Conservation (phyloP, 2,888 invertebrate genomes). For the Drosophila leonis region DNA sequence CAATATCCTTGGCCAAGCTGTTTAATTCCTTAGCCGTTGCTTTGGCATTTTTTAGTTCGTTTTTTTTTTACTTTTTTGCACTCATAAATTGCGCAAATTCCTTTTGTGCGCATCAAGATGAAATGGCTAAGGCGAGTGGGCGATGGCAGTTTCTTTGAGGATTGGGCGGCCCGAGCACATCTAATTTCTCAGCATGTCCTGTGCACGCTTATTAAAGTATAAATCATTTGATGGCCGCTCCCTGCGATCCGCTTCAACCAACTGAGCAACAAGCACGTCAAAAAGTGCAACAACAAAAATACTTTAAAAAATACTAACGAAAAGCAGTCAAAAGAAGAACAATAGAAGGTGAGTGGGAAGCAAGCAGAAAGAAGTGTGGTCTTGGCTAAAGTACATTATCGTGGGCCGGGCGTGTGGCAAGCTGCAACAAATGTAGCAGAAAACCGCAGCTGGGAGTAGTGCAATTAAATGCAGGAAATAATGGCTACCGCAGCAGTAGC, state of each 20-base stretch:
- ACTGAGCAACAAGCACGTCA: conserved; percentile 56
- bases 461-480: conserved; percentile 82
- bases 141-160: background rate
- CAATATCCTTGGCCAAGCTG: conserved; percentile 63
- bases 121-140: conserved; percentile 3
- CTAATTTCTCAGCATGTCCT: conserved; percentile 76
- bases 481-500: conserved; percentile 74
- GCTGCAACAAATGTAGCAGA: conserved; percentile 81
- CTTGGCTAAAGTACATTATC: conserved; percentile 73
- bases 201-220: conserved; percentile 78
- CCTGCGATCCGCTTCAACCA: conserved; percentile 11
- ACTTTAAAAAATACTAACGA: conserved; percentile 2
- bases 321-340: conserved; percentile 15
- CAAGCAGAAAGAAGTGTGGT: conserved; percentile 3
- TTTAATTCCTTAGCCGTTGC: conserved; percentile 72
- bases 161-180: conserved; percentile 43
- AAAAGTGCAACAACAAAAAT: conserved; percentile 38
- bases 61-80: conserved; percentile 11
- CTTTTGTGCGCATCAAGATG: conserved; percentile 66
- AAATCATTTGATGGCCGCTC: conserved; percentile 68
- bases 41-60: conserved; percentile 60
- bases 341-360: conserved; percentile 28
- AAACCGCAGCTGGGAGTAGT: conserved; percentile 79
- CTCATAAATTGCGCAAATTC: conserved; percentile 80
- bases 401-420: conserved; percentile 57